Evolutionary conservation across 2,113 vertebrate species (phyloP), one percentile per base, ranked within the genome.

Genomic region (Typhlomys cinereus): DNA sequence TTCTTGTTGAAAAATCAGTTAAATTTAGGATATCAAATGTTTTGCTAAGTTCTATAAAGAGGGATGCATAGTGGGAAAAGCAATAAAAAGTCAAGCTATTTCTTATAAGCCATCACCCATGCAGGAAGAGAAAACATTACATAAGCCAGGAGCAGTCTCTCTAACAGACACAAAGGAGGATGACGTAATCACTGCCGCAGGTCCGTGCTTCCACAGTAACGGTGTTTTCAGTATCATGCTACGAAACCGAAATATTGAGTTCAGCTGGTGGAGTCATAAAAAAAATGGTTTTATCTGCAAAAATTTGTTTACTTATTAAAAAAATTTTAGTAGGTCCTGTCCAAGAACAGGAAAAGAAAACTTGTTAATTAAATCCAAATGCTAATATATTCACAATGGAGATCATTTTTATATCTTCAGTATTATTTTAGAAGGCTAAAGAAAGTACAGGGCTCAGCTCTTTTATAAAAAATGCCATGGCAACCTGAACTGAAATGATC

Each of bases 1-100:
- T 74, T 95, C 75, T 85, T 95, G 80, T 46, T 48, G 78, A 52
- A 93, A 75, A 97, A 64, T 94, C 18, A 66, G 50, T 76, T 74
- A 79, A 57, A 23, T 7, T 62, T 93, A 85, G 44, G 52, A 61
- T 91, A 50, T 78, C 67, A 79, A 21, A 25, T 14, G 59, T 83
- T 84, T 79, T 64, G 25, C 36, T 14, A 34, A 2, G 59, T 91
- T 91, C 46, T 21, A 41, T 41, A 29, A 13, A 59, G 80, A 85
- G 91, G 59, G 39, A 79, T 92, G 50, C 70, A 62, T 8, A 27
- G 27, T 54, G 29, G 52, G 27, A 14, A 50, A 15, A 82, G 48
- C 54, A 61, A 34, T 62, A 48, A 80, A 29, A 36, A 96, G n/a
- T 89, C 62, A 81, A 25, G 48, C 73, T 95, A 46, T 57, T 94